Conservation (phyloP, 2,797 vertebrate species). For the Falco berigora region DNA sequence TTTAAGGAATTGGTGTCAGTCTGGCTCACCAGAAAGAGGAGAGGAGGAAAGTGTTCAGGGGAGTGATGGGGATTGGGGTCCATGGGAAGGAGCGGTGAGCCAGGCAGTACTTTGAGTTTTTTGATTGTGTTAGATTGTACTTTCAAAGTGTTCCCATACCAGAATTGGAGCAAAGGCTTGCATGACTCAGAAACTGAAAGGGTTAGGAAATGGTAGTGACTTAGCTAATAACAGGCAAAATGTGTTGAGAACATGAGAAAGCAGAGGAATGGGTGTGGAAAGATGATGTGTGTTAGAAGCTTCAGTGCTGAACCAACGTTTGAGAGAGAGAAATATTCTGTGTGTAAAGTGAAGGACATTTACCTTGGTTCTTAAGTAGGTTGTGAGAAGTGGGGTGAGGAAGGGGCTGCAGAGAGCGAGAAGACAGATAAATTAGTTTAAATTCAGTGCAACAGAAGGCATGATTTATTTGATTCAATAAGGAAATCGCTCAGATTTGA, state of each 20-base stretch:
- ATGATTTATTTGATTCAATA: background rate
- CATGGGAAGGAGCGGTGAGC: background rate
- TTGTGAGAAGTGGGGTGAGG: background rate
- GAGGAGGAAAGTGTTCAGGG: background rate
- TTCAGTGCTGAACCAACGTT: background rate
- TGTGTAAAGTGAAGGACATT: background rate
- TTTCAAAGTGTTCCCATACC: background rate
- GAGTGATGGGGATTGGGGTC: background rate
- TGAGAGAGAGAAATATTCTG: background rate
- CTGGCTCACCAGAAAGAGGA: background rate
- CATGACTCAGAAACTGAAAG: constrained; percentile 32
- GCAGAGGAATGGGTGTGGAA: background rate
- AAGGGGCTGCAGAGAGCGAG: background rate
- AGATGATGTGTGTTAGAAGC: background rate
- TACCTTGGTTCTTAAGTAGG: background rate
- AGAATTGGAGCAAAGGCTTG: constrained; percentile 47
- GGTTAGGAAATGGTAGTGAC: constrained; percentile 26
- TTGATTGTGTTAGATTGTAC: background rate
- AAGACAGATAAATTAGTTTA: background rate
- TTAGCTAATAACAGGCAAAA: constrained; percentile 1
- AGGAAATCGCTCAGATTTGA: background rate
- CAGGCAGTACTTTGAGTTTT: background rate
- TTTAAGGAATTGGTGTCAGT: background rate
- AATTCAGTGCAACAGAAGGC: background rate
- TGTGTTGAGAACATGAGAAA: background rate